Conservation (phyloP, 2,888 invertebrate genomes). For the Plusia festucae region DNA sequence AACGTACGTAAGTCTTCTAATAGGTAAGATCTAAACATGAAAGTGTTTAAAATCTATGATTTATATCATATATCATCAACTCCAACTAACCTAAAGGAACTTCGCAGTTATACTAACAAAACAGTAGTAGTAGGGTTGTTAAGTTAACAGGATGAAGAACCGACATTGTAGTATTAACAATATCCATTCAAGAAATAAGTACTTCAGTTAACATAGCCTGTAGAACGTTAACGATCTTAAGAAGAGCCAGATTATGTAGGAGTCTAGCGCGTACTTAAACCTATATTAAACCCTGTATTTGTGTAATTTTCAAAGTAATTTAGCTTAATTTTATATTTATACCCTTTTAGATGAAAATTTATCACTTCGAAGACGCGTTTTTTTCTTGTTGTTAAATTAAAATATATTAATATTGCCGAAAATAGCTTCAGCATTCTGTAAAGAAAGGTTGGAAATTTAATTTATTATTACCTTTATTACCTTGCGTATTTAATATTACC, state of each 20-base stretch:
- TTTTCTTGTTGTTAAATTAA: neutral
- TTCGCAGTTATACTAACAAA: neutral
- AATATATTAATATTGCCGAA: neutral
- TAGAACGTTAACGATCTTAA: conserved; percentile 14
- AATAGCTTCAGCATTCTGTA: neutral
- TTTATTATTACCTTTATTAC: too few species aligned
- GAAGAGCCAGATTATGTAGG: conserved; percentile 9
- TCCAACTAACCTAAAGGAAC: too few species aligned
- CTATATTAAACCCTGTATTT: conserved; percentile 13
- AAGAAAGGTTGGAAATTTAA: neutral
- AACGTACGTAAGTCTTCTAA: too few species aligned
- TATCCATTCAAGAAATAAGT: conserved; percentile 7
- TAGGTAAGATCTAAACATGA: too few species aligned
- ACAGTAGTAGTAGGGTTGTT: neutral
- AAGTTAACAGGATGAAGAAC: neutral
- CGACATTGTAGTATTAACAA: conserved; percentile 2
- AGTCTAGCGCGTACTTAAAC: conserved; percentile 21
- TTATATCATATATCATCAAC: too few species aligned
- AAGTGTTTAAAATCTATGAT: too few species aligned
- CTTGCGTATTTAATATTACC: too few species aligned
- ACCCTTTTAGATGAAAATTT: conserved; percentile 1
- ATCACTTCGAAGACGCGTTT: neutral
- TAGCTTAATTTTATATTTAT: neutral
- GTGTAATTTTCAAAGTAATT: conserved; percentile 16
- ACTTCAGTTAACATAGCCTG: conserved; percentile 7